Base-by-base conservation (phyloP, 1,140 invertebrate species). In the Zaprionus ghesquierei region DNA sequence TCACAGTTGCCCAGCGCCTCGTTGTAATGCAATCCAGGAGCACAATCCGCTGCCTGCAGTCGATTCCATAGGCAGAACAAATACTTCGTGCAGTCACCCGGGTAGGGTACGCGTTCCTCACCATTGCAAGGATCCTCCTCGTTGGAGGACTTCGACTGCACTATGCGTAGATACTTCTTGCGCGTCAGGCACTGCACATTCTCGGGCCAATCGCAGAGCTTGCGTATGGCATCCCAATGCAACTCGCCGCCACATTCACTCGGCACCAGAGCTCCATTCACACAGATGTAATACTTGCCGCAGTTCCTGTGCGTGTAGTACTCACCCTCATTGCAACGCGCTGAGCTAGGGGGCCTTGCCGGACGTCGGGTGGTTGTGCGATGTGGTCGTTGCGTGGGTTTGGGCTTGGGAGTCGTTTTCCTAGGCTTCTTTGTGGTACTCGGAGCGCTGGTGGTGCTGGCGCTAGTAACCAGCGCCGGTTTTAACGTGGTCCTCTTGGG, bases 1-100 rank as follows among this genome's bases (percentile, higher is more conserved):
- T 97, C 96, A 77, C 96, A 97, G 51, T 95, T 94, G 74, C 93
- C 93, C 64, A 92, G 92, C 51, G 92, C 87, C 84, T 94, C 93
- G 90, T 96, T 97, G 94, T 96, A 98, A 75, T 97, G 95, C 13
- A 97, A 92, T 8, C 96, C 96, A 3, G 94, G 93, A 20, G 95
- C 94, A 91, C 97, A 97, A 1, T 94, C 92, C 71, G 95, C 95
- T 31, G 94, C 92, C 82, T 96, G 94, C 15, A 94, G 95, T 76
- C 95, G 94, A 18, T 96, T 96, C 94, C 96, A 97, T 2, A 97
- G 92, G 85, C 97, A 98, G 23, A 96, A 94, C 53, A 95, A 92
- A 82, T 97, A 98, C 60, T 95, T 94, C 1, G 92, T 93, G 75
- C 97, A 98, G 77, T 97, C 95, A 0, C 93, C 94, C 5, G 95